These are phyloP conservation scores for Thymelicus sylvestris DNA, from an alignment of 2,888 invertebrate genomes.

Conservation along the genomic window DNA sequence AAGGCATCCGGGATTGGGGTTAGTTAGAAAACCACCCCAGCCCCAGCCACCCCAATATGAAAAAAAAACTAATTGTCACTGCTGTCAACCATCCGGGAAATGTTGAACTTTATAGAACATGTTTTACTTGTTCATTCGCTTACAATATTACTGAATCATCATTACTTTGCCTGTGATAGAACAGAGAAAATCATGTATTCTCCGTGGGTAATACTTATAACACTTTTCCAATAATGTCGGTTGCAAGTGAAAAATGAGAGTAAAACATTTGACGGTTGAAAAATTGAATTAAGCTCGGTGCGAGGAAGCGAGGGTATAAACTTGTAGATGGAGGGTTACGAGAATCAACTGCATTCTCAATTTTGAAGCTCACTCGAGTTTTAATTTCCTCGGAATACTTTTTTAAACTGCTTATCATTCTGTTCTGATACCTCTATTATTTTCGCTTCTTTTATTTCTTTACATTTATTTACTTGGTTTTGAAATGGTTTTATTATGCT, in stretches of 20 bases:
- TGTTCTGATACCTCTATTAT: not conserved
- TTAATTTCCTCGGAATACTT: not conserved
- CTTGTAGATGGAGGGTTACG: not conserved
- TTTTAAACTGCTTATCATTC: not conserved
- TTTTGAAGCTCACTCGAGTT: not conserved
- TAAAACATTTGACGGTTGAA: not conserved
- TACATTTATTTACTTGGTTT: no score
- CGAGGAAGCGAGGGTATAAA: not conserved
- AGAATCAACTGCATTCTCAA: not conserved
- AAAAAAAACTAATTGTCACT: no score
- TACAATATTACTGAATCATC: no score
- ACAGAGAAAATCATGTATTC: not conserved
- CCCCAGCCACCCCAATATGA: no score
- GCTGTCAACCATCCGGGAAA: no score
- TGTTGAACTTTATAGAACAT: no score
- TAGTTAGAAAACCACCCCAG: no score
- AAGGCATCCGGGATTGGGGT: no score
- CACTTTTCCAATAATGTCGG: not conserved
- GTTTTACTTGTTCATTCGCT: no score
- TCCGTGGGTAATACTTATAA: not conserved
- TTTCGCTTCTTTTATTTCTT: no score
- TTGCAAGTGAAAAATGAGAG: not conserved
- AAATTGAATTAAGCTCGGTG: constrained; percentile 1
- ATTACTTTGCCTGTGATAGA: not conserved
- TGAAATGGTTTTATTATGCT: no score